Base-by-base conservation (phyloP, 2,888 invertebrate species). In the Acrobasis consociella region DNA sequence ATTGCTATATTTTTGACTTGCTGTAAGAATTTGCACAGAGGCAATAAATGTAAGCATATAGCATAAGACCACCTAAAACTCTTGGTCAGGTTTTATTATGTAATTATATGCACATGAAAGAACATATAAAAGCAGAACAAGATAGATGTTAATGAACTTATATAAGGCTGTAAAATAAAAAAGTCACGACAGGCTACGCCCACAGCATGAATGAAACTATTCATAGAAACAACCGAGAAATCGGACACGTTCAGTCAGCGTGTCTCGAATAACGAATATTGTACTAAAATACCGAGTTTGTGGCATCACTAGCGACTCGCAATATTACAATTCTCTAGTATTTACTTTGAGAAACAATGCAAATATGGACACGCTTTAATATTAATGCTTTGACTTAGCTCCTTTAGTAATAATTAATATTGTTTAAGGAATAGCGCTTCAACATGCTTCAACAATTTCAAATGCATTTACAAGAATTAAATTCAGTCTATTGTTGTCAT, bases 261-360 rank as follows among this genome's bases (percentile, higher is more conserved):
- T 46, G 11, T 46, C 2, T 46, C 46, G 46, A 46, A 13, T 46
- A n/a, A 13, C 31, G 31, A 31, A 46, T 46, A 13, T 46, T 13
- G 46, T 46, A 46, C 46, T 5, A 13, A 46, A 46, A 46, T 46
- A 46, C 46, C 46, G n/a, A n/a, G 31, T 31, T 31, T 5, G n/a
- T 46, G 10, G n/a, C 46, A 46, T 46, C 11, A 46, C 46, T 46
- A 46, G 13, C 11, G 13, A 13, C n/a, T 46, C 46, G 46, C n/a
- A 46, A 46, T 46, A 51, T 51, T 11, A 22, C 51, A 22, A 22
- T 31, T 31, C 37, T 52, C 37, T 31, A 52, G 13, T 52, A 9
- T 52, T 53, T 53, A 53, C 53, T 53, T 15, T 38, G n/a, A 53
- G 53, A 37, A 53, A 53, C 53, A 53, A 53, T 53, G 53, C 38